Conservation (phyloP, 2,113 vertebrate species). For the Amphiprion percula region DNA sequence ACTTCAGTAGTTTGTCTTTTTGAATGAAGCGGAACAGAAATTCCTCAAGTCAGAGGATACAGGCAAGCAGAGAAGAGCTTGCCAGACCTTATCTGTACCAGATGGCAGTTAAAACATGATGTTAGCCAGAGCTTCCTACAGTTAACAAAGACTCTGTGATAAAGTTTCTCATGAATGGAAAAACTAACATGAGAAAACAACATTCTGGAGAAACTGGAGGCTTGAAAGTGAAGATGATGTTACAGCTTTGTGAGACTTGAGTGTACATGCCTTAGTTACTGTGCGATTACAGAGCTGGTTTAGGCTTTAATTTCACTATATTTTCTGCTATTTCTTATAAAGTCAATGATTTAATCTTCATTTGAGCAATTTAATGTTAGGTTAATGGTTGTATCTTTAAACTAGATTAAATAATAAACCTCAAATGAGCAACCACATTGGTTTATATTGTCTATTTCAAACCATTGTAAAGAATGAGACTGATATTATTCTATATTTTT, state of each 20-base stretch:
- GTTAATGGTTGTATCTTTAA: no score
- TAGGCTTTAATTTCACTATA: no score
- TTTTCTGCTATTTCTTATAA: no score
- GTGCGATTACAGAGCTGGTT: no score
- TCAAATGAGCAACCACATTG: not conserved
- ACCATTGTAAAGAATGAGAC: no score
- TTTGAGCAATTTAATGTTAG: no score
- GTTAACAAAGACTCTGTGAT: constrained; percentile 33
- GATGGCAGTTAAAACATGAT: not conserved
- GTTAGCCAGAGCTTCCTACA: constrained; percentile 62
- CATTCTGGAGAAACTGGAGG: not conserved
- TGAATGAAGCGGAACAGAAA: not conserved
- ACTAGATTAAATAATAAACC: no score
- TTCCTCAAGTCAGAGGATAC: not conserved
- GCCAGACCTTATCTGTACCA: constrained; percentile 4
- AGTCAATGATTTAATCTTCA: no score
- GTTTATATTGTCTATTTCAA: not conserved
- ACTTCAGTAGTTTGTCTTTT: not conserved
- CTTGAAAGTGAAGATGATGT: not conserved
- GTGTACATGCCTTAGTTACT: no score
- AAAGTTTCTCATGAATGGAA: constrained; percentile 39
- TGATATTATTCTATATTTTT: no score
- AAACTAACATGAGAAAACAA: constrained; percentile 41
- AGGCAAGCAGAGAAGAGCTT: not conserved
- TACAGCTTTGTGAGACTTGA: not conserved